Evolutionary conservation across 1,140 invertebrate genomes (phyloP), one percentile per base, ranked within the genome.

Genomic region (Oppia nitens): DNA sequence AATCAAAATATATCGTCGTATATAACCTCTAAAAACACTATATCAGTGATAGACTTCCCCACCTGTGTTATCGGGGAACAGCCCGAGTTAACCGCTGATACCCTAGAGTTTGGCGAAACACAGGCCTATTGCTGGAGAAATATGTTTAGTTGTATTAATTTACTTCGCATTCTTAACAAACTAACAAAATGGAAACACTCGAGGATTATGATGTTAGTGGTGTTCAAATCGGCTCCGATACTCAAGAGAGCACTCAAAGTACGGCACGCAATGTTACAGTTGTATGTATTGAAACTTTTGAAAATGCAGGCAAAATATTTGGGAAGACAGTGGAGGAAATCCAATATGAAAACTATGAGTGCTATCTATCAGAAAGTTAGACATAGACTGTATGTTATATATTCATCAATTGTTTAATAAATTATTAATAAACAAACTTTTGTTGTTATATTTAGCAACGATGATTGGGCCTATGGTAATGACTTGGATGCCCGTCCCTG

Each of bases 261-360:
- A 0, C 79, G 87, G 55, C 90, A 98, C 74, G 88, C 92, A 1
- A 87, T 98, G 81, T 90, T 98, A 80, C 96, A 99, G 73, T 76
- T 98, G 55, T 99, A 99, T 72, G 89, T 96, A 4, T 76, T 99
- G 47, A 99, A 99, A 72, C 74, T 98, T 29, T 73, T 99, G 0
- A 99, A 99, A 77, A 97, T 99, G 91, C 96, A 99, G 77, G 97
- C 93, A 0, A 97, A 96, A 71, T 99, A 98, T 75, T 79, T 99
- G 61, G 96, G 96, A 0, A 75, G 96, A 23, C 95, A 98, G 68
- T 99, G 96, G 96, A 78, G 96, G 3, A 98, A 98, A 73, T 87
- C 87, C 1, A 98, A 99, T 71, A 99, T 99, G 94, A 98, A 97
- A 71, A 96, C 92, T 0, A 94, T 99, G 75, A 96, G 91, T 71